A percentile compares a stretch with the other conserved stretches of the same genome.
These are phyloP conservation scores for Acleris cristana DNA, from an alignment of 2,888 invertebrate genomes.

Conservation along the genomic window DNA sequence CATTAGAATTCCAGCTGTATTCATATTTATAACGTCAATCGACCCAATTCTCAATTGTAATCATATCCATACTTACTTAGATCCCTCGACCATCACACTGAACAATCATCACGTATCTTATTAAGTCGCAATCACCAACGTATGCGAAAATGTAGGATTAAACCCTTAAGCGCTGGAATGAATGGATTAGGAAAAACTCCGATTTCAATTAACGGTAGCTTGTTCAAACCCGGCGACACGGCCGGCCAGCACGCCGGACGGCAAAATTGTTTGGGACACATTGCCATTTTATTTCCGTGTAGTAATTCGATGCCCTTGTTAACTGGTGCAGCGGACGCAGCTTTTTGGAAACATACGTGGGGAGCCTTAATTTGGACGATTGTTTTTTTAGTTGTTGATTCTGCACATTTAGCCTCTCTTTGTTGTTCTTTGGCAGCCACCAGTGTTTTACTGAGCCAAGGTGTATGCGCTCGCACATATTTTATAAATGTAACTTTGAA, in stretches of 20 bases:
- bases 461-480: too few relatives aligned
- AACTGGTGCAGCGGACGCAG: slow-evolving; percentile 61
- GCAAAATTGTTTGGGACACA: slow-evolving; percentile 49
- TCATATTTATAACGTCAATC: too few relatives aligned
- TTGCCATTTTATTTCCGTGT: slow-evolving; percentile 59
- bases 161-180: slow-evolving; percentile 49
- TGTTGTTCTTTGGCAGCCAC: slow-evolving; percentile 12
- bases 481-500: too few relatives aligned
- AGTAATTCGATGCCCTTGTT: slow-evolving; percentile 59
- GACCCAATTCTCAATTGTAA: too few relatives aligned
- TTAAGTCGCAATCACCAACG: slow-evolving; percentile 27
- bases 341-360: slow-evolving; percentile 59
- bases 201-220: slow-evolving; percentile 77
- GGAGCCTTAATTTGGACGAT: slow-evolving; percentile 61
- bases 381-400: slow-evolving; percentile 46
- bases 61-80: too few relatives aligned
- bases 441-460: neutral
- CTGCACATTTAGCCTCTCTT: slow-evolving; percentile 19
- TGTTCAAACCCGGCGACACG: slow-evolving; percentile 63
- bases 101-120: slow-evolving; percentile 24
- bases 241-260: slow-evolving; percentile 51
- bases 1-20: too few relatives aligned
- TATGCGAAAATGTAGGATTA: slow-evolving; percentile 49
- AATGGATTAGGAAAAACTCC: slow-evolving; percentile 67
- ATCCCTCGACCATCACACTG: neutral